Evolutionary conservation across 2,113 vertebrate species (phyloP), one percentile per base, ranked within the genome.

Genomic region (Dromiciops gliroides): DNA sequence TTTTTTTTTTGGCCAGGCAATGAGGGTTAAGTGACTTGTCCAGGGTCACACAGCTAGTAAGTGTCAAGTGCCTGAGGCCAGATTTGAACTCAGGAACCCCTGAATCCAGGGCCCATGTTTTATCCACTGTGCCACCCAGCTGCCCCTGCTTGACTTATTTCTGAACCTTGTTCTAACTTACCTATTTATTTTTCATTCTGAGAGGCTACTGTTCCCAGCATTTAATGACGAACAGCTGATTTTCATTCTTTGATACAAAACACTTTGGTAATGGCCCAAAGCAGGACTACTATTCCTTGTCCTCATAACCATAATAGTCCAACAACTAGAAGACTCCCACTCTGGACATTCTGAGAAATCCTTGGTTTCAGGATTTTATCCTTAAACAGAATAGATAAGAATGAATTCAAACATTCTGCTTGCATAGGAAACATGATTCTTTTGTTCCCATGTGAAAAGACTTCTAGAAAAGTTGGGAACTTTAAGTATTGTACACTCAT

Each of bases 361-460:
- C 31, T 26, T 93, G 91, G 50, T 96, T 95, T 49, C 49, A 94
- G 92, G 8, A 52, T 67, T 91, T 92, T n/a, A 91, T 97, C 31
- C n/a, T 93, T 89, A 48, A 49, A 48, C n/a, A 92, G 26, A 93
- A 89, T 50, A 90, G 31, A 92, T 90, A 60, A 83, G 37, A 88
- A 22, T 53, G 51, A 96, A 90, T 50, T 88, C 44, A 94, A 93
- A 51, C 92, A 93, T 93, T 95, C 75, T 50, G 50, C 47, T 83
- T 93, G n/a, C 75, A 75, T 95, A 95, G 89, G 23, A 56, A 90
- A 92, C 28, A 93, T 53, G 94, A 93, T 95, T 83, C 67, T 83
- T n/a, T 95, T 96, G 95, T 94, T 94, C 94, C 52, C 92, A 51
- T 96, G 93, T 95, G 51, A 48, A 89, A 96, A 90, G 50, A 91